These are phyloP conservation scores for Halocynthia roretzi DNA, from an alignment of 23 tunicate genomes.

Conservation along the genomic window DNA sequence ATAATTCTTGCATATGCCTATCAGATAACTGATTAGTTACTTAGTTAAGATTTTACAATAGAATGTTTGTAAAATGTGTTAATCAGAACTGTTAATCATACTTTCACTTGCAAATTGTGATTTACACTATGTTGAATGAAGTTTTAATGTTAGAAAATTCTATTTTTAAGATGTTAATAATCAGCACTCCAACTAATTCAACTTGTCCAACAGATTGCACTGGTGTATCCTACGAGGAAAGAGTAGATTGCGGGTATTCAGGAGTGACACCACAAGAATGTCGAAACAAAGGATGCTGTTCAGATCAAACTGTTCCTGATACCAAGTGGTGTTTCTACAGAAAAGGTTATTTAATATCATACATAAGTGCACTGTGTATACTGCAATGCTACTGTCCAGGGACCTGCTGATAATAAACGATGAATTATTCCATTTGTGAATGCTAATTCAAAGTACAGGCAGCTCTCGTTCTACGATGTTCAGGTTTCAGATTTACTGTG, in stretches of 20 bases:
- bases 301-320: background rate
- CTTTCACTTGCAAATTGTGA: background rate
- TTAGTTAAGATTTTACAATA: no score
- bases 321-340: slow-evolving; percentile 53
- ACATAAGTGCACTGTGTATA: background rate
- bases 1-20: background rate
- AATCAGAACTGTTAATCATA: background rate
- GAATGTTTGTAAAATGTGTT: background rate
- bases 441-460: no score
- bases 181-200: background rate
- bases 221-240: slow-evolving; percentile 35
- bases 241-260: slow-evolving; percentile 33
- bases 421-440: background rate
- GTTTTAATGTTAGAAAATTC: no score
- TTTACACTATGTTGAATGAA: no score
- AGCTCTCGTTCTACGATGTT: no score
- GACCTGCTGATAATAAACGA: background rate
- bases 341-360: slow-evolving; percentile 37
- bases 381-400: background rate
- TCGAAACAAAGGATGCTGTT: slow-evolving; percentile 10
- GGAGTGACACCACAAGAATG: slow-evolving; percentile 21
- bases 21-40: no score
- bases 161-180: no score
- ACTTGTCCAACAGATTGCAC: slow-evolving; percentile 43
- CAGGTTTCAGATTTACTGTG: no score